Evolutionary conservation across 2,797 vertebrate species (phyloP), one percentile per base, ranked within the genome.

Genomic region (Poecilia velifera): DNA sequence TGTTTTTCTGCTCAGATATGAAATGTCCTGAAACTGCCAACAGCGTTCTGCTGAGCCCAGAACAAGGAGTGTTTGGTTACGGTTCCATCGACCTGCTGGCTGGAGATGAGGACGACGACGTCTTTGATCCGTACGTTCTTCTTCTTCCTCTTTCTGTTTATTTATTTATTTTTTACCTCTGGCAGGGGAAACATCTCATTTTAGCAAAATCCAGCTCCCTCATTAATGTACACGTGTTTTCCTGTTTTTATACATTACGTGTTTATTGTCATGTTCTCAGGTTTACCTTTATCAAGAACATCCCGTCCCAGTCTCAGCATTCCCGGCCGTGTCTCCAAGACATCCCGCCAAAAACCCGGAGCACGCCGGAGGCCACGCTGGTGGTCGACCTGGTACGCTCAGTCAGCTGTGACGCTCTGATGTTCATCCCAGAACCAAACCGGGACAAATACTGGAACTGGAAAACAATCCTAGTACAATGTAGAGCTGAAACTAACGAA

Each of bases 331-430:
- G 88, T 71, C 79, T 88, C 47, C 79, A 85, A 77, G 95, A 93
- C 0, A 93, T 96, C 53, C 95, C 95, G 1, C 91, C 93, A 1
- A 97, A 93, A 82, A 97, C 94, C 2, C 94, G 96, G 82, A 95
- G 96, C 90, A 95, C 89, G 0, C 91, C 92, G 0, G 92, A 94
- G 81, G 85, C 88, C 83, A 97, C 95, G 0, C 93, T 97, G 28
- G 95, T 97, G 78, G 86, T 97, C 10, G 97, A 97, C 84, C 87
- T 97, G 95, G 97, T 97, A 79, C 92, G 94, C 89, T 76, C 6
- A 66, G 25, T 49, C 71, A 16, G 0, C 34, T 76, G 28, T 34
- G 25, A 72, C 13, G 1, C 47, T 55, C 2, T 12, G 16, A 77
- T 14, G 10, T 18, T 25, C 0, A 22, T 28, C 3, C 6, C 6